These are phyloP conservation scores for Apodemia duryi DNA, from an alignment of 2,888 invertebrate genomes.

Conservation along the genomic window DNA sequence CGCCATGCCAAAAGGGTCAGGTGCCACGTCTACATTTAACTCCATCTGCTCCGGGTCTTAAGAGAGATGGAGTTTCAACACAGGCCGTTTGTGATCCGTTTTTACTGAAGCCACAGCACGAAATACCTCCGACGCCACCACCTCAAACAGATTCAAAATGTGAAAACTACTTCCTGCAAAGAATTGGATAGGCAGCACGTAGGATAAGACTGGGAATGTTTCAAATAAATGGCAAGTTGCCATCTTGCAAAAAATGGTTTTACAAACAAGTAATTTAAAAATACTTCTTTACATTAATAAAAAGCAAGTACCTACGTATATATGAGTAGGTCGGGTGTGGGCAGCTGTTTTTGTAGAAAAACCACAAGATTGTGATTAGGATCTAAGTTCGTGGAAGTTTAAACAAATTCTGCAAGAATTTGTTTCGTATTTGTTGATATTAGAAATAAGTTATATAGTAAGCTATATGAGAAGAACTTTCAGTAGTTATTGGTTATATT, in stretches of 20 bases:
- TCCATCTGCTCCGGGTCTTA: constrained; percentile 49
- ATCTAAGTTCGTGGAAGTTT: background rate
- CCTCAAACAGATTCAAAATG: constrained; percentile 57
- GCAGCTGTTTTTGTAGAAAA: constrained; percentile 5
- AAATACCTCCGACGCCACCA: constrained; percentile 68
- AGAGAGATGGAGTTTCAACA: constrained; percentile 45
- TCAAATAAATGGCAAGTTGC: constrained; percentile 57
- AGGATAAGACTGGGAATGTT: constrained; percentile 33
- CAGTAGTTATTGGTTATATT: too few relatives aligned
- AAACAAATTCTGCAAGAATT: background rate
- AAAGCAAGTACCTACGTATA: constrained; percentile 18
- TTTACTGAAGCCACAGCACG: constrained; percentile 64
- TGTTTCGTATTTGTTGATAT: background rate
- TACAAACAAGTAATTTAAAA: constrained; percentile 57
- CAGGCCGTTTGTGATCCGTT: constrained; percentile 52
- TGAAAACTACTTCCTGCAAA: constrained; percentile 60
- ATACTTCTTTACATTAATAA: constrained; percentile 53
- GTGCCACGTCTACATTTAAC: constrained; percentile 61
- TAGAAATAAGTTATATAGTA: too few relatives aligned
- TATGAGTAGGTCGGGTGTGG: background rate
- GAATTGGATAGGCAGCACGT: constrained; percentile 51
- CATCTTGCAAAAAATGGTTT: constrained; percentile 60
- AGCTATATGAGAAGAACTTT: too few relatives aligned
- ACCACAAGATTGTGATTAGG: background rate
- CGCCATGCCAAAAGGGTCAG: constrained; percentile 52